Evolutionary conservation across 2,797 vertebrate species (phyloP).

Genomic region (Ataeniobius toweri): DNA sequence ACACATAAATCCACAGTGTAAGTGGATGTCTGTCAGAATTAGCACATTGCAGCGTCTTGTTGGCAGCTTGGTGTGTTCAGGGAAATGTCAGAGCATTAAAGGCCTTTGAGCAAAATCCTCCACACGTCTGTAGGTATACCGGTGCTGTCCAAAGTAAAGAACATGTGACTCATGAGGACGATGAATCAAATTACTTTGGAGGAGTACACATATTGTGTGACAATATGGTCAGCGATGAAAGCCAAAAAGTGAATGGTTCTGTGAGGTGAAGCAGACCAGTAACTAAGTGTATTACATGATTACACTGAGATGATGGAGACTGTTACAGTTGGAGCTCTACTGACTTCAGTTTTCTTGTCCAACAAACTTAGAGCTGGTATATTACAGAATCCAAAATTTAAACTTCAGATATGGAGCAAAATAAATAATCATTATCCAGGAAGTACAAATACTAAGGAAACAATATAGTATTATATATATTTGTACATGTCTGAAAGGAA

Average conservation of each 20-base stretch:
- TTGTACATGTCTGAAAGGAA: not conserved
- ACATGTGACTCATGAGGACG: conserved; percentile 44
- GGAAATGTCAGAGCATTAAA: conserved; percentile 46
- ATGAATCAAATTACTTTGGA: conserved; percentile 47
- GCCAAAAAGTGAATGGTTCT: conserved; percentile 54
- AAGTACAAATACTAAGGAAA: not conserved
- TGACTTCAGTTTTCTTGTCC: conserved; percentile 53
- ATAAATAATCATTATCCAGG: too few relatives aligned
- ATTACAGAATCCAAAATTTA: conserved; percentile 32
- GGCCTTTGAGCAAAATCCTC: conserved; percentile 3
- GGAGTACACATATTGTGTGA: conserved; percentile 21
- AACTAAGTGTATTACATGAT: conserved; percentile 62
- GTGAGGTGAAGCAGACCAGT: conserved; percentile 64
- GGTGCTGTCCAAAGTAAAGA: conserved; percentile 32
- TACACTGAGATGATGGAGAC: conserved; percentile 40
- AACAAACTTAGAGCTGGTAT: conserved; percentile 47
- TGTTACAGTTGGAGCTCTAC: conserved; percentile 44
- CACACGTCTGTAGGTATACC: conserved; percentile 22
- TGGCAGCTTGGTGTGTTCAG: conserved; percentile 14
- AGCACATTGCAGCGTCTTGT: conserved; percentile 26
- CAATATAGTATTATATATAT: not conserved
- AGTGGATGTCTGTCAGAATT: conserved; percentile 19
- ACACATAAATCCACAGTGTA: conserved; percentile 8
- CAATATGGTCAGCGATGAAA: conserved; percentile 52
- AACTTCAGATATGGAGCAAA: too few relatives aligned